Conservation (phyloP, 2,888 invertebrate species). For the Drosophila conformis region DNA sequence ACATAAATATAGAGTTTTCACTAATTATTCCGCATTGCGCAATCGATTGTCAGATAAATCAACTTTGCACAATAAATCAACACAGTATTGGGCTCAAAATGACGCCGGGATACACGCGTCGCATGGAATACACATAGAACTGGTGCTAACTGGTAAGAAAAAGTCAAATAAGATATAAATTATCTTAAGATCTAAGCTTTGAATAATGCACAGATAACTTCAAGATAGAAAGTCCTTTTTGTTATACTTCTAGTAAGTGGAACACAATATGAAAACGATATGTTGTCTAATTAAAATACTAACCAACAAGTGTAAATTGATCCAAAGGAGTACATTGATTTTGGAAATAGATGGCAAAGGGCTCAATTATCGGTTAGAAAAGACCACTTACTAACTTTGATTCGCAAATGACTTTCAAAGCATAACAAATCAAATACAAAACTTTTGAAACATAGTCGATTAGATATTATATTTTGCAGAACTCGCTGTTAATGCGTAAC, state of each 20-base stretch:
- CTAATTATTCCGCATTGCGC: constrained; percentile 76
- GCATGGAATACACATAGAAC: constrained; percentile 42
- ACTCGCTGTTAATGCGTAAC: not conserved
- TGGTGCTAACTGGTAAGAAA: constrained; percentile 47
- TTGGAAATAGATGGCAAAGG: not conserved
- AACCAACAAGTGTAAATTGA: not conserved
- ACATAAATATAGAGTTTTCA: constrained; percentile 52
- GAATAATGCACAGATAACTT: not conserved
- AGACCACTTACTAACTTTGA: not conserved
- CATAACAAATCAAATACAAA: not conserved
- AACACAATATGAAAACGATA: not conserved
- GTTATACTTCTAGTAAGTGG: not conserved
- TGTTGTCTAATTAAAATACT: not conserved
- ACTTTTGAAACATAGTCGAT: not conserved
- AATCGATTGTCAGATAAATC: constrained; percentile 69
- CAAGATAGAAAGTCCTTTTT: not conserved
- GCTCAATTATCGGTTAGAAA: not conserved
- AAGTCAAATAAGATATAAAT: too few species aligned
- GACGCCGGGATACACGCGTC: constrained; percentile 25
- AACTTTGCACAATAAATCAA: constrained; percentile 32
- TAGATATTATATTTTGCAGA: not conserved
- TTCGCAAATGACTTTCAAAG: not conserved
- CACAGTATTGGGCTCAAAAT: constrained; percentile 37
- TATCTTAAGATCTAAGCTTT: not conserved
- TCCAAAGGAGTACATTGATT: not conserved